Conservation (phyloP, 2,888 invertebrate genomes). For the Lycia hirtaria region DNA sequence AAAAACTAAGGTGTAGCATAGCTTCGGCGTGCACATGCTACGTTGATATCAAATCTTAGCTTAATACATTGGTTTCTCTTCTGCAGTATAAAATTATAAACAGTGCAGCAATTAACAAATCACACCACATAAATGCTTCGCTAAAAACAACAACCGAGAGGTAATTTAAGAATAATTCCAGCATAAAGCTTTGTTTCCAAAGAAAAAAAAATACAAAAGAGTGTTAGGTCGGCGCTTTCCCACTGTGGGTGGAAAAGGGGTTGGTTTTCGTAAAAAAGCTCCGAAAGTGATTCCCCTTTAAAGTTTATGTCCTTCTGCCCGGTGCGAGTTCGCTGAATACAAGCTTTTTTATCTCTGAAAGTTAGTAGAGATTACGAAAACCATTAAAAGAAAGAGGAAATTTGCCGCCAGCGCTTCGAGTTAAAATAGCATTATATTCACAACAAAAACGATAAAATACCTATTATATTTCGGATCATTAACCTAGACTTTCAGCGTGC, state of each 20-base stretch:
- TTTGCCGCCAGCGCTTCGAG: slow-evolving; percentile 28
- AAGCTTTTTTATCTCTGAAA: slow-evolving; percentile 44
- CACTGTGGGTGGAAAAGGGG: slow-evolving; percentile 43
- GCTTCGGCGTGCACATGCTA: no score
- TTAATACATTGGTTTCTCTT: not conserved
- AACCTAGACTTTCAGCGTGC: slow-evolving; percentile 45
- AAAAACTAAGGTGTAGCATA: no score
- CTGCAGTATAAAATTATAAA: not conserved
- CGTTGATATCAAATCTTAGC: no score
- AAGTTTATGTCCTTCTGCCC: slow-evolving; percentile 45
- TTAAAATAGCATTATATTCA: slow-evolving; percentile 38
- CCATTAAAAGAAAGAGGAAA: slow-evolving; percentile 40
- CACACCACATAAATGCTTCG: slow-evolving; percentile 13
- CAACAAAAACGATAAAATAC: slow-evolving; percentile 41
- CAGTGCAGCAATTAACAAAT: slow-evolving; percentile 11
- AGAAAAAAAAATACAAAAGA: slow-evolving; percentile 40
- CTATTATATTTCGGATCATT: slow-evolving; percentile 44
- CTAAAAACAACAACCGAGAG: slow-evolving; percentile 24
- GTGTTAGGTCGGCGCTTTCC: slow-evolving; percentile 40
- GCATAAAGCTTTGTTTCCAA: slow-evolving; percentile 38
- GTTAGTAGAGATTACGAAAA: slow-evolving; percentile 43
- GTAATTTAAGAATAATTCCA: slow-evolving; percentile 36
- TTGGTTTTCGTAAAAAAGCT: slow-evolving; percentile 41
- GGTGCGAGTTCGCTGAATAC: slow-evolving; percentile 44
- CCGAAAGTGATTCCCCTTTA: slow-evolving; percentile 45